phyloP scores from a whole-genome alignment of 1,140 invertebrate genomes.

The Cyclargus thomasi region DNA sequence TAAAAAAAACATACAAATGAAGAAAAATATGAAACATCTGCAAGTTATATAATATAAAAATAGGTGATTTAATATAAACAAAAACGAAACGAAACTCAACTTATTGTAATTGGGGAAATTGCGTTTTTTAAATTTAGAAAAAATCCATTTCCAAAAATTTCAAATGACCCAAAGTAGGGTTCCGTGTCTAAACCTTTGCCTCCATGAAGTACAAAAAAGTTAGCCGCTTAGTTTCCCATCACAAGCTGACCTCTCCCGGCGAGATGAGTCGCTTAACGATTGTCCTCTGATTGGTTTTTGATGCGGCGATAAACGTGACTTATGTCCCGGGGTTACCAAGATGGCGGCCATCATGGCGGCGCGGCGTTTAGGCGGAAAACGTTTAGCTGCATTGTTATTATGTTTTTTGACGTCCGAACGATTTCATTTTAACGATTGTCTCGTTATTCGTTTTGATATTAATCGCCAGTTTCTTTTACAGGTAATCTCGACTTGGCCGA shows the following conservation, averaged over 20 bases:
- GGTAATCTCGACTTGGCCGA: slow-evolving; percentile 10
- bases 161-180: too few relatives aligned
- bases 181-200: neutral
- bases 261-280: slow-evolving; percentile 52
- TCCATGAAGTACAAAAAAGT: neutral
- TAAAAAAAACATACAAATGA: too few relatives aligned
- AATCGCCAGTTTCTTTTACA: slow-evolving; percentile 20
- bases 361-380: slow-evolving; percentile 54
- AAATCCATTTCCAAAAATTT: too few relatives aligned
- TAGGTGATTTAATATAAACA: too few relatives aligned
- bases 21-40: too few relatives aligned
- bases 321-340: slow-evolving; percentile 59
- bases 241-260: neutral
- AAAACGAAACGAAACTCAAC: too few relatives aligned
- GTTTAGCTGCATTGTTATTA: slow-evolving; percentile 64
- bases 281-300: slow-evolving; percentile 72
- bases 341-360: slow-evolving; percentile 64
- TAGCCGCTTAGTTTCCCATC: neutral
- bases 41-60: too few relatives aligned
- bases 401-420: slow-evolving; percentile 38
- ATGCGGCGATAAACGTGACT: slow-evolving; percentile 71
- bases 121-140: too few relatives aligned
- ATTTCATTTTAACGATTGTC: slow-evolving; percentile 23
- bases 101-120: too few relatives aligned
- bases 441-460: slow-evolving; percentile 21